A percentile compares a stretch with the other conserved stretches of the same genome.
These are phyloP conservation scores for Volucella inanis DNA, from an alignment of 2,888 invertebrate genomes.

Conservation along the genomic window DNA sequence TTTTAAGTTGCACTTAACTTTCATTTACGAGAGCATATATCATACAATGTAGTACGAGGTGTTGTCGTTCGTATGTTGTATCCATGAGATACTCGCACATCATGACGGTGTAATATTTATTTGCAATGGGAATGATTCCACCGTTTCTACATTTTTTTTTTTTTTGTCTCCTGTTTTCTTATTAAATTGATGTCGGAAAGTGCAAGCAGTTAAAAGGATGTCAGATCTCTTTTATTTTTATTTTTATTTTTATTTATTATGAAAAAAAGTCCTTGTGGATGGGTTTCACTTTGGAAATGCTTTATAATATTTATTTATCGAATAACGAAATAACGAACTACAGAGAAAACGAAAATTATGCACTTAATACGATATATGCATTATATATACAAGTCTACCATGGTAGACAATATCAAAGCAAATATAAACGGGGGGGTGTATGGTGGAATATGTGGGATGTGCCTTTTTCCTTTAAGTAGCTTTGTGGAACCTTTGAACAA, in stretches of 20 bases:
- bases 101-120: conserved; percentile 1
- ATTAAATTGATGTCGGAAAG: conserved; percentile 25
- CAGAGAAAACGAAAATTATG: not conserved
- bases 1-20: conserved; percentile 51
- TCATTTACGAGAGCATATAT: conserved; percentile 20
- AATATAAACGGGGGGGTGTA: too few species aligned
- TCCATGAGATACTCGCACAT: too few species aligned
- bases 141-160: not conserved
- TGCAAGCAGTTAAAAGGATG: conserved; percentile 28
- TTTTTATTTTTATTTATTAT: too few species aligned
- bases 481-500: too few species aligned
- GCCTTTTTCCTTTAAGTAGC: too few species aligned
- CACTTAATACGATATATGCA: conserved; percentile 14
- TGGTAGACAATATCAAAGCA: too few species aligned
- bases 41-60: not conserved
- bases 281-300: not conserved
- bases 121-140: conserved; percentile 22
- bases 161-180: not conserved
- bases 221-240: not conserved
- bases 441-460: too few species aligned
- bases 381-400: not conserved
- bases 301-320: conserved; percentile 14
- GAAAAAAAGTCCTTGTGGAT: conserved; percentile 9
- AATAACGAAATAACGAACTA: not conserved
- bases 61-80: too few species aligned